These are phyloP conservation scores for Sepiola atlantica DNA, from an alignment of 2,888 invertebrate species.

Conservation along the genomic window DNA sequence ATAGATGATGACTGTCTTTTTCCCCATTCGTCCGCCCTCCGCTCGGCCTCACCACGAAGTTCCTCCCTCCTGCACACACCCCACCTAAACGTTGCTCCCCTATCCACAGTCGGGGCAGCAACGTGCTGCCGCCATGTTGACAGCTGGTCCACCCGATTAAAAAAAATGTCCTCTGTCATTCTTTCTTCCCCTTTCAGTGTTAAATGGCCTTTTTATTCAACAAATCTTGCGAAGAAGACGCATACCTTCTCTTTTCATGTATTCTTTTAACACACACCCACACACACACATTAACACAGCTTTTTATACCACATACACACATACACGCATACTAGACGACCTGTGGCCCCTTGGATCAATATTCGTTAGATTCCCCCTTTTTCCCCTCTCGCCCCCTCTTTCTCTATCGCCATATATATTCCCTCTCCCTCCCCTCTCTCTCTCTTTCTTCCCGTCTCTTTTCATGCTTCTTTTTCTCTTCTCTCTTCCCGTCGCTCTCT, in stretches of 20 bases:
- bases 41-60: too few relatives aligned
- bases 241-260: background rate
- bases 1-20: too few relatives aligned
- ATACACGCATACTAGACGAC: background rate
- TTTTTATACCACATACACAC: too few relatives aligned
- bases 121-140: slow-evolving; percentile 2
- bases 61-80: background rate
- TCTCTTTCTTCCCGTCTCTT: too few relatives aligned
- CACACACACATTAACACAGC: background rate
- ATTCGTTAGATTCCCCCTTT: background rate
- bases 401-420: background rate
- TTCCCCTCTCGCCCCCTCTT: background rate
- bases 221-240: background rate
- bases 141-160: background rate
- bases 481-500: background rate
- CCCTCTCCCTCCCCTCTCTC: too few relatives aligned
- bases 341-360: too few relatives aligned
- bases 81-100: too few relatives aligned
- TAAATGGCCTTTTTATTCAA: background rate
- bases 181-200: background rate
- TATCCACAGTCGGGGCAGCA: background rate
- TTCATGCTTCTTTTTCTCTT: too few relatives aligned
- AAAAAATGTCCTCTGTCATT: background rate
- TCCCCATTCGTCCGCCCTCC: too few relatives aligned
- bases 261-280: background rate